Conservation (phyloP, 2,113 vertebrate genomes). For the Amazona guildingii region DNA sequence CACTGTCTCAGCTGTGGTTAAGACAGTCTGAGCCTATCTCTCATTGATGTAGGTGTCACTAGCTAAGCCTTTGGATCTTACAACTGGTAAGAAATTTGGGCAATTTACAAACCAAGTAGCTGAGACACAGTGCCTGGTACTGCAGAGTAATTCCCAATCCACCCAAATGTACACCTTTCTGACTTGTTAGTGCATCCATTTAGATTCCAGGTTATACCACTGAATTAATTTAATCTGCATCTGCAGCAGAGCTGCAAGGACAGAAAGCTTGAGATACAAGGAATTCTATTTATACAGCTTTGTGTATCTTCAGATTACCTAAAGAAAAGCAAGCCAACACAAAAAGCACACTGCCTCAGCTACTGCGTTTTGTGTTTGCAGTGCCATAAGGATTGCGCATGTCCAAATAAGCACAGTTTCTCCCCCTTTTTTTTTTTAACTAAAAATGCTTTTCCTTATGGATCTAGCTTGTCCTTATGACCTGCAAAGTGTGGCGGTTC, state of each 20-base stretch:
- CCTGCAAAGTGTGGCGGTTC: not conserved
- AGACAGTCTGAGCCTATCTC: not conserved
- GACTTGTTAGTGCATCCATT: not conserved
- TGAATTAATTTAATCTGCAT: not conserved
- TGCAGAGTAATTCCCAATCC: not conserved
- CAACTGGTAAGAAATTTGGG: not conserved
- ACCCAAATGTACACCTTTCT: too few relatives aligned
- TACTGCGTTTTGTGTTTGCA: not conserved
- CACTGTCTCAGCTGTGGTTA: not conserved
- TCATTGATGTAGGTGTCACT: not conserved
- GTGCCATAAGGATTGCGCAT: not conserved
- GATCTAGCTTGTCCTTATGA: not conserved
- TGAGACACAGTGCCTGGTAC: not conserved
- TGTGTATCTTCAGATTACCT: not conserved
- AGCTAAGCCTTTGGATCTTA: not conserved
- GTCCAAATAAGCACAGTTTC: not conserved
- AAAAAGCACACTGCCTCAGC: not conserved
- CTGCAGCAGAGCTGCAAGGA: not conserved
- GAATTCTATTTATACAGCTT: not conserved
- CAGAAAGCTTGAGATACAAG: not conserved
- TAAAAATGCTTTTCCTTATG: constrained; percentile 5
- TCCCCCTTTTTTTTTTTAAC: not conserved
- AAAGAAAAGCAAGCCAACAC: not conserved
- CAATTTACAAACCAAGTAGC: not conserved
- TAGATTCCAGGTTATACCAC: not conserved